These are phyloP conservation scores for Anagyrus pseudococci DNA, from an alignment of 2,888 invertebrate species.

Conservation along the genomic window DNA sequence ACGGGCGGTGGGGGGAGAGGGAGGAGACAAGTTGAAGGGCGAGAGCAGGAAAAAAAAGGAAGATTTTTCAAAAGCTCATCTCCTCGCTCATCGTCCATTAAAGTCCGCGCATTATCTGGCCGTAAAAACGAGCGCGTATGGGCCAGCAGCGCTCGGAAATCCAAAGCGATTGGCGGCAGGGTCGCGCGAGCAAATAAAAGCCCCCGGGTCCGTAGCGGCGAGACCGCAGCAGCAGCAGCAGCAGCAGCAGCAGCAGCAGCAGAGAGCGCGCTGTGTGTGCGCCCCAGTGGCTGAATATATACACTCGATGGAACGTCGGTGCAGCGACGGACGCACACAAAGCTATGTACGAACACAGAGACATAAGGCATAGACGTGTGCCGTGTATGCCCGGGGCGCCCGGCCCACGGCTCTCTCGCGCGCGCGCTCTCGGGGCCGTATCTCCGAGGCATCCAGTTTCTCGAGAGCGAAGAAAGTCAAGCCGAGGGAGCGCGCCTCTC, in stretches of 20 bases:
- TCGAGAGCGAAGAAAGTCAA: slow-evolving; percentile 34
- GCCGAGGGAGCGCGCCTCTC: slow-evolving; percentile 9
- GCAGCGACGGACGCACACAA: no score
- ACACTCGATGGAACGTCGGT: no score
- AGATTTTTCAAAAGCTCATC: slow-evolving; percentile 33
- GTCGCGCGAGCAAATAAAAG: slow-evolving; percentile 31
- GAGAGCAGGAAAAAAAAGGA: no score
- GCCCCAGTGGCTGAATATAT: not conserved
- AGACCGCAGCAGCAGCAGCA: slow-evolving; percentile 20
- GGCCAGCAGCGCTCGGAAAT: slow-evolving; percentile 20
- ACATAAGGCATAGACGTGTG: not conserved
- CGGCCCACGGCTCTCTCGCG: slow-evolving; percentile 29
- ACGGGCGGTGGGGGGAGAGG: no score
- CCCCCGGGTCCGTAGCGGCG: not conserved
- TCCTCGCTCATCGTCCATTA: slow-evolving; percentile 27
- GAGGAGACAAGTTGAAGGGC: no score
- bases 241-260: not conserved
- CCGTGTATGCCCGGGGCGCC: not conserved
- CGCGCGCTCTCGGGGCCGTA: slow-evolving; percentile 12
- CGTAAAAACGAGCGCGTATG: slow-evolving; percentile 17
- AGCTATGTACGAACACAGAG: no score
- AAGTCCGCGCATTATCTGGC: slow-evolving; percentile 29
- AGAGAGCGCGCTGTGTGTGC: not conserved
- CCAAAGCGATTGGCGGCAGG: slow-evolving; percentile 7
- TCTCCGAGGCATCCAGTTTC: slow-evolving; percentile 34